phyloP scores from a whole-genome alignment of 2,797 vertebrate species.

The Sardinella longiceps region DNA sequence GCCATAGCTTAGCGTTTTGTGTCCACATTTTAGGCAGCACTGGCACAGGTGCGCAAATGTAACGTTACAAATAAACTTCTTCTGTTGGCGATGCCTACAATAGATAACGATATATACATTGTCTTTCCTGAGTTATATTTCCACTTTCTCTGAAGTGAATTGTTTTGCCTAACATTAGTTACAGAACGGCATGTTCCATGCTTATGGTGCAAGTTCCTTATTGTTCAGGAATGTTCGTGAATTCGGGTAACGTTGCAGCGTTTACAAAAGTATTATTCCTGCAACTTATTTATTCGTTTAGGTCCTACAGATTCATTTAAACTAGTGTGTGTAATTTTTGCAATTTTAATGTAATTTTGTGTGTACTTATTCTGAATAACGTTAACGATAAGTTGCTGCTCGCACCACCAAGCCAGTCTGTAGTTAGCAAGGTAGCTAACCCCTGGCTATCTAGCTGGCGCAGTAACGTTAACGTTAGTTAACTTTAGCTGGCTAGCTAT shows the following conservation, averaged over 20 bases:
- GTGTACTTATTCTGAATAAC: neutral
- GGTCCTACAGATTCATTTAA: neutral
- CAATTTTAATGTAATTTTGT: neutral
- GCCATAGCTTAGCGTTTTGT: constrained; percentile 6
- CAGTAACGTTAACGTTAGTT: too few relatives aligned
- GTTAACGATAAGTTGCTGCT: neutral
- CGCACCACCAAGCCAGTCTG: neutral
- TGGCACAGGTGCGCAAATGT: neutral
- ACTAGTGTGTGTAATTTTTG: neutral
- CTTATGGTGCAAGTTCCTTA: constrained; percentile 17
- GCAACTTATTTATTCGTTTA: neutral
- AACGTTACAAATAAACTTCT: neutral
- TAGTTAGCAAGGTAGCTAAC: neutral
- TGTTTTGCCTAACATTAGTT: neutral
- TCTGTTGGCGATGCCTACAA: neutral
- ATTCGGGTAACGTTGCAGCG: neutral
- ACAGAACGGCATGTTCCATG: constrained; percentile 21
- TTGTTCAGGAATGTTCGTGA: constrained; percentile 24
- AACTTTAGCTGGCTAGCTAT: constrained; percentile 14
- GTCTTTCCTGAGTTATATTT: neutral
- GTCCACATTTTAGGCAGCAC: neutral
- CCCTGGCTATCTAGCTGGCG: neutral
- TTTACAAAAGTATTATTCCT: neutral
- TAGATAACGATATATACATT: neutral
- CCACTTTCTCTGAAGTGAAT: neutral